Evolutionary conservation across 2,797 vertebrate genomes (phyloP), one percentile per base, ranked within the genome.

Genomic region (Poecilia gillii): DNA sequence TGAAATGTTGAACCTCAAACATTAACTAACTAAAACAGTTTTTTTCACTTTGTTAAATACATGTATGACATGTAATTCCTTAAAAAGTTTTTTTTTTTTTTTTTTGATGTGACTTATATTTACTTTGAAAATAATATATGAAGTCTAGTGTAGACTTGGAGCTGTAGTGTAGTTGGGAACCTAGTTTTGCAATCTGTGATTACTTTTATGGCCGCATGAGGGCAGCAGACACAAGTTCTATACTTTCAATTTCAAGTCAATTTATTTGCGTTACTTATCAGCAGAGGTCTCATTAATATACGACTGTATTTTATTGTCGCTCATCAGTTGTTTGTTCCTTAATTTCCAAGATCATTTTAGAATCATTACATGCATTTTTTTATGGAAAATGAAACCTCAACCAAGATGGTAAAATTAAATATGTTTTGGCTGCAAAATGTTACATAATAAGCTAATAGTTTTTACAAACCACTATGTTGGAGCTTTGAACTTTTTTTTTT

Each of bases 21-120:
- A 75, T 55, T 77, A 84, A 81, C 41, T 76, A 72, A 75, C 57
- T 85, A n/a, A 20, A 76, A 79, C 49, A 75, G 62, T 81, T 51
- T 36, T 33, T 81, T 28, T 73, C 68, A 72, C 51, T 80, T 74
- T 55, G 14, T 49, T 51, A 16, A 77, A 79, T 41, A 41, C 41
- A 41, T 16, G 11, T 84, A 46, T 87, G 43, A 81, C 43, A 78
- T 57, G 31, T 80, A 33, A 82, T 79, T 72, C 14, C 68, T 53
- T 25, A 28, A 80, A 77, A 11, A 11, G 41, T 1, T 55, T 43
- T 59, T 77, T 62, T 39, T 78, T 39, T 70, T 84, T 76, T 46
- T 25, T 31, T 80, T 75, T 79, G 53, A 76, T 81, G 31, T 66
- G 18, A 76, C 66, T 66, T 74, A 28, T 62, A 71, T 1, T 84